Conservation (phyloP, 1,140 invertebrate species). For the Lucilia sericata region DNA sequence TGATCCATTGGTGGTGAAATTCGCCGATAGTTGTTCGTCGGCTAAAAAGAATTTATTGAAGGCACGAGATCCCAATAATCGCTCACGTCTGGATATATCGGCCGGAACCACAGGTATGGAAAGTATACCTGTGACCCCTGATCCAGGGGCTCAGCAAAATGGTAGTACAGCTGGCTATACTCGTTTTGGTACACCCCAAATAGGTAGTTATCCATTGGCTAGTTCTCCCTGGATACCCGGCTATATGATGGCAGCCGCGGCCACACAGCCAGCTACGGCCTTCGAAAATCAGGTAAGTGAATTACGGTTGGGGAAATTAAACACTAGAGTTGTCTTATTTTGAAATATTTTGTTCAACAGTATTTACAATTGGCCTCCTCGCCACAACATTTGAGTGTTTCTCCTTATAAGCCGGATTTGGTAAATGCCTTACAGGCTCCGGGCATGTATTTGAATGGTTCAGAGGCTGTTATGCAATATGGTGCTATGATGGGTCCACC, state of each 20-base stretch:
- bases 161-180: constrained; percentile 75
- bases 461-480: constrained; percentile 68
- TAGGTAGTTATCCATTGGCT: constrained; percentile 75
- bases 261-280: constrained; percentile 71
- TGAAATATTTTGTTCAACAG: constrained; percentile 52
- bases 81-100: constrained; percentile 81
- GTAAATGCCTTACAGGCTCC: constrained; percentile 69
- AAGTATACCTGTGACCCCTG: constrained; percentile 71
- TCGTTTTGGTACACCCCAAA: constrained; percentile 72
- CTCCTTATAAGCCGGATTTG: constrained; percentile 71
- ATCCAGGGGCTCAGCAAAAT: constrained; percentile 78
- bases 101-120: constrained; percentile 64
- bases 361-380: constrained; percentile 68
- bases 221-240: constrained; percentile 73
- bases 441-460: constrained; percentile 70
- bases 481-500: constrained; percentile 71
- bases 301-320: background rate
- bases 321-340: background rate
- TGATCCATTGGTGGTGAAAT: constrained; percentile 94
- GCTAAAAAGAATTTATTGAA: constrained; percentile 90
- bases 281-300: constrained; percentile 69
- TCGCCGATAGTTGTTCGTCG: constrained; percentile 95
- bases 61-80: constrained; percentile 79
- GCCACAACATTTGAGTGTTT: constrained; percentile 70
- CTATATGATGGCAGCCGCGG: constrained; percentile 69